Evolutionary conservation across 2,113 vertebrate genomes (phyloP), one percentile per base, ranked within the genome.

Genomic region (Planiliza haematocheilus): DNA sequence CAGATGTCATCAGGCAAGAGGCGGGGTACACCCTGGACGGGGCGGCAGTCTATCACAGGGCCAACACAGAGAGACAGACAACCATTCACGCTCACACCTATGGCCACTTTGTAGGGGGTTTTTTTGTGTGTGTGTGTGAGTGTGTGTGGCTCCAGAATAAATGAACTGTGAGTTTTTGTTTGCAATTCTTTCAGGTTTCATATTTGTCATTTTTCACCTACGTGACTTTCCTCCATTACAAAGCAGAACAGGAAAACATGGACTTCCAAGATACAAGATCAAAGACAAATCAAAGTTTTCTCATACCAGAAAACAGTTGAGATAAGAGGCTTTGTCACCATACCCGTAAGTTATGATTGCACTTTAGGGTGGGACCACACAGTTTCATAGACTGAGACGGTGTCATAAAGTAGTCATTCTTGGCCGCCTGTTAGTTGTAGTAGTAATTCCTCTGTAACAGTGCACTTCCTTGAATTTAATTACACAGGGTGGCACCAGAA

Each of bases 381-480:
- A 18, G 20, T 55, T 30, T 50, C 4, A 50, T 9, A 68, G 57
- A 14, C 21, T 3, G 12, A 53, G 46, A 11, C 30, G 10, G 18
- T 38, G 14, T 74, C 34, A 67, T 60, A 63, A 63, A 58, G 20
- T 20, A 61, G 63, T 30, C 3, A 30, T 2, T 5, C 24, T 30
- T 30, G 24, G 24, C 2, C 24, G 5, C 2, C 24, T 5, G 24
- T 30, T 5, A 30, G 24, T 30, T 5, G 24, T 30, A 30, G 24
- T 30, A 30, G 24, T 30, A n/a, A n/a, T n/a, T n/a, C n/a, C 49
- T 45, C 8, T 13, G 9, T 10, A 56, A 10, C 30, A 38, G 4
- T 74, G 34, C n/a, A 56, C 1, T 7, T 6, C 17, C n/a, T 7
- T 37, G 37, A 9, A 8, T 60, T 48, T 8, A 16, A 55, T 41